Conservation (phyloP, 2,797 vertebrate genomes). For the Decapterus maruadsi region DNA sequence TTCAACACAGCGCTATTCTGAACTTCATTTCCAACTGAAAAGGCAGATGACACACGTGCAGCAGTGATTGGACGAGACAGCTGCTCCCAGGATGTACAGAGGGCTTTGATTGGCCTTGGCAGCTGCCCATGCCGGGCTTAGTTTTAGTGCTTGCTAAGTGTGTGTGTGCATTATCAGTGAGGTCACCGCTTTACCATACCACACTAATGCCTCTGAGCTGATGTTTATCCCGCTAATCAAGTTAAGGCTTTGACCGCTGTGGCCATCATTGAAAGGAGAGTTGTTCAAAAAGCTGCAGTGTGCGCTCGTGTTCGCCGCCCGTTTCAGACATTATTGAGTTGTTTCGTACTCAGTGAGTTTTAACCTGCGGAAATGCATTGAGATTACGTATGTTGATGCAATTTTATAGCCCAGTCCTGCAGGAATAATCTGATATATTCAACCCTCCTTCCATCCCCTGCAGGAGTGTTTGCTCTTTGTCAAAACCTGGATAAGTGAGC, state of each 20-base stretch:
- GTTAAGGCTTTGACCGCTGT: conserved; percentile 70
- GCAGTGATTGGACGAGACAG: conserved; percentile 81
- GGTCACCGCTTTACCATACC: conserved; percentile 74
- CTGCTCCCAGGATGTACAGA: conserved; percentile 80
- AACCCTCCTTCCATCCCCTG: not conserved
- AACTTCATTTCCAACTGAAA: conserved; percentile 74
- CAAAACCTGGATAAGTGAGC: not conserved
- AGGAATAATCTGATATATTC: conserved; percentile 40
- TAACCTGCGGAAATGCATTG: conserved; percentile 33
- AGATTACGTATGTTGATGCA: conserved; percentile 39
- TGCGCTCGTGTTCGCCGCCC: conserved; percentile 39
- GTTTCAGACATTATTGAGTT: conserved; percentile 58
- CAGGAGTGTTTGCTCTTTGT: conserved; percentile 10
- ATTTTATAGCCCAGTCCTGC: conserved; percentile 27
- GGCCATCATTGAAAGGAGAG: conserved; percentile 59
- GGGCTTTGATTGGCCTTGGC: conserved; percentile 85
- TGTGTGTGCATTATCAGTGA: conserved; percentile 78
- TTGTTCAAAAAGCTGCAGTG: conserved; percentile 49
- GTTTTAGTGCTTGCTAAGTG: conserved; percentile 81
- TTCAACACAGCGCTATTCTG: conserved; percentile 66
- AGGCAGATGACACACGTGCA: conserved; percentile 81
- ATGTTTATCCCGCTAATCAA: conserved; percentile 82
- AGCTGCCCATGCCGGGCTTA: conserved; percentile 79
- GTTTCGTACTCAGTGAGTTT: conserved; percentile 31
- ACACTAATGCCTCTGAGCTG: conserved; percentile 78